Evolutionary conservation across 2,113 vertebrate species (phyloP).

Genomic region (Larimichthys polyactis): DNA sequence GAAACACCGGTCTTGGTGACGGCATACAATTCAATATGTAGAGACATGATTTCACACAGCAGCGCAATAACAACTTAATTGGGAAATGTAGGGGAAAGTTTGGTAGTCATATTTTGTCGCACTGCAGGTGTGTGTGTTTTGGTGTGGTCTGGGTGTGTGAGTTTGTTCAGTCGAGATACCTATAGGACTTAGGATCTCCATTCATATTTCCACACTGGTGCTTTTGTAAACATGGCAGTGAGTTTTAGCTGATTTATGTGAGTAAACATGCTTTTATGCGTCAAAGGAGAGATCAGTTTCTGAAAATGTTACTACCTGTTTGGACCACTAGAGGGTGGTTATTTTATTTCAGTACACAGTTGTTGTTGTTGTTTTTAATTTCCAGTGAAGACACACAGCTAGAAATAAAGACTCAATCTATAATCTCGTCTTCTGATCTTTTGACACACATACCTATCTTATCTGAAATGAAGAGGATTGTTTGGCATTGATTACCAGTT

Average conservation of each 20-base stretch:
- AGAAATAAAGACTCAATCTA: not conserved
- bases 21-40: not conserved
- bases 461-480: conserved; percentile 7
- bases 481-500: conserved; percentile 22
- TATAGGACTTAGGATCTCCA: not conserved
- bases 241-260: not conserved
- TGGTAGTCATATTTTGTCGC: not conserved
- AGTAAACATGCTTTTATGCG: not conserved
- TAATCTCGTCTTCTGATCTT: not conserved
- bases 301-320: not conserved
- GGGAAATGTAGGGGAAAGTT: not conserved
- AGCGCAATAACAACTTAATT: not conserved
- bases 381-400: not conserved
- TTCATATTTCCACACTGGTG: not conserved
- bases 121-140: conserved; percentile 47
- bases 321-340: conserved; percentile 50
- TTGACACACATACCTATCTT: not conserved
- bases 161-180: not conserved
- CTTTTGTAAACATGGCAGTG: conserved; percentile 10
- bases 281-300: not conserved
- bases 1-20: conserved; percentile 47
- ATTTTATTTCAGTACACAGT: not conserved
- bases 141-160: conserved; percentile 29
- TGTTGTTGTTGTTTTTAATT: not conserved
- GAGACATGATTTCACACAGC: conserved; percentile 25